Evolutionary conservation across 1,140 invertebrate genomes (phyloP), one percentile per base, ranked within the genome.

Genomic region (Brachionus manjavacas): DNA sequence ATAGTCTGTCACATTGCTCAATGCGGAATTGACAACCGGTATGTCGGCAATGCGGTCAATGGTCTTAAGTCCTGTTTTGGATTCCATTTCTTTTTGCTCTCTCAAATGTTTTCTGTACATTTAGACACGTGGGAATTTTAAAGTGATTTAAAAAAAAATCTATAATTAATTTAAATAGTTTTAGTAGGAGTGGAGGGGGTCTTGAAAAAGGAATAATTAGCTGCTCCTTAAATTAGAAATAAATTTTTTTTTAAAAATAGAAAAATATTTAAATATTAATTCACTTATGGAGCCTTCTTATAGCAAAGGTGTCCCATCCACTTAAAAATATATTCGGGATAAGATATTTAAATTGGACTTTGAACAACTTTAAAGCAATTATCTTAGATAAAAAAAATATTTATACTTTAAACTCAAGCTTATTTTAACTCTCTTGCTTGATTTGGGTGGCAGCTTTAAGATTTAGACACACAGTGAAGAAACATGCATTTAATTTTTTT

Each of bases 41-140:
- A 76, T 76, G 20, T 49, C 72, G 12, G 72, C 41, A 9, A 76
- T 49, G 20, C 43, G 41, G 46, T 76, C 72, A 25, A 76, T 76
- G 16, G 72, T 76, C 25, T 76, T 76, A 3, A 28, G 23, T 25
- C 72, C 72, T 52, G 72, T 49, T 76, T 76, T 76, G 9, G 41
- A 46, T 46, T 49, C 72, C 43, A 76, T 49, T 76, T 46, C 39
- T 76, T 76, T 43, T 76, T 76, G n/a, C 46, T 76, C 72, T 76
- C 72, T 76, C 25, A 76, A 76, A 49, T 76, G 72, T 25, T 76
- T 76, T 76, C 72, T 76, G 49, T 76, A 76, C 72, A 76, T 76
- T 49, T 60, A 76, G 25, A 76, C 39, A 76, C 43, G 39, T 76
- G 39, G 16, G 4, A 49, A 76, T 35, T 66, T 31, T 60, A 60